Conservation (phyloP, 2,888 invertebrate species). For the Gymnosoma rotundatum region DNA sequence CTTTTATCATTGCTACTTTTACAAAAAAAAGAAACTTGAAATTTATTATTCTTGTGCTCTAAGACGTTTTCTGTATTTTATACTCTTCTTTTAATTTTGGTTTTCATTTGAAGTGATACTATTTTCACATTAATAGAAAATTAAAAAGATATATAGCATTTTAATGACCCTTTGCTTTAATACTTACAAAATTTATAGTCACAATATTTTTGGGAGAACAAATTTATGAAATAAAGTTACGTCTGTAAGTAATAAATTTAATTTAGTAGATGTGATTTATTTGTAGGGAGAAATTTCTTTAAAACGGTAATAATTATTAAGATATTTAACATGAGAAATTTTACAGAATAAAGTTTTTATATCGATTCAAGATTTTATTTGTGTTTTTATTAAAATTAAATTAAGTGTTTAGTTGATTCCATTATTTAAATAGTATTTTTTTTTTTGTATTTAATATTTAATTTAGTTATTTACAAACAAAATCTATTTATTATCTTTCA, state of each 20-base stretch:
- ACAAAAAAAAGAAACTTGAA: neutral
- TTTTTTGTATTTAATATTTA: too few relatives aligned
- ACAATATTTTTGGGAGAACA: neutral
- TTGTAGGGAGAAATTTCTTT: too few relatives aligned
- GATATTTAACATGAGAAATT: too few relatives aligned
- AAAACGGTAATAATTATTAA: too few relatives aligned
- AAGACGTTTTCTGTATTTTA: conserved; percentile 28
- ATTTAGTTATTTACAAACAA: too few relatives aligned
- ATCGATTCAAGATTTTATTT: too few relatives aligned
- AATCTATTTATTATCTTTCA: too few relatives aligned
- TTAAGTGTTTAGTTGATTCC: too few relatives aligned
- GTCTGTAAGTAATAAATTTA: neutral
- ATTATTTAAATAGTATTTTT: too few relatives aligned
- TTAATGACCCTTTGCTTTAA: conserved; percentile 56
- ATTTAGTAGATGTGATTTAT: too few relatives aligned
- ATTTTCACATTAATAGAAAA: conserved; percentile 65
- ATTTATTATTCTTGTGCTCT: conserved; percentile 63
- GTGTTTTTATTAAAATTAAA: too few relatives aligned
- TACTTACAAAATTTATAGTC: conserved; percentile 19
- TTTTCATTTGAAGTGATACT: conserved; percentile 50
- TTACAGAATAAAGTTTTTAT: too few relatives aligned
- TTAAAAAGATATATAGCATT: conserved; percentile 59
- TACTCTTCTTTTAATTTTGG: neutral
- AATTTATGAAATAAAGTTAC: conserved; percentile 5
- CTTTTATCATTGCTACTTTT: neutral